Base-by-base conservation (phyloP, 2,888 invertebrate genomes). In the Drosophila anomelani region DNA sequence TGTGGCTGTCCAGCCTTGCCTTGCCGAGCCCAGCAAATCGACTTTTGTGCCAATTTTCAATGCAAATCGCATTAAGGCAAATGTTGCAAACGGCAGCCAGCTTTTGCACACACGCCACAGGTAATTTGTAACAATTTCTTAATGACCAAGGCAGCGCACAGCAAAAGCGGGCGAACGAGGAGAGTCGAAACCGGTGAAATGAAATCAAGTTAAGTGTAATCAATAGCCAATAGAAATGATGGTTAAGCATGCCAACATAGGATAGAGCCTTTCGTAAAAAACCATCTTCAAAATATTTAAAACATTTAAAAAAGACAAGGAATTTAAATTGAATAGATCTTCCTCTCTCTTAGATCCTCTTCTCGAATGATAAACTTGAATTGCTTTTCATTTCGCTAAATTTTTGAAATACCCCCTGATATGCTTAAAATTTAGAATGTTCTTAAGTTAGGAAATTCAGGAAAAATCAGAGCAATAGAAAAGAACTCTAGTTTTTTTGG, bases 51-150 rank as follows among this genome's bases (percentile, higher is more conserved):
- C 87, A 76, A 77, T 84, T 84, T 73, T 76, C 81, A 88, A 84
- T 86, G 87, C 88, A 84, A 88, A 86, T 88, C 84, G 84, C 88
- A 88, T 88, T 84, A 88, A 63, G 79, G 54, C 70, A 86, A 86
- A 75, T 82, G 78, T 83, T 76, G 69, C 79, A 81, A 78, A 66
- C 72, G 64, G 55, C 78, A 62, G 64, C 61, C 61, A 61, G 44
- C 55, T 39, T 61, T 70, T 67, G 59, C 54, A 62, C 81, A 74
- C 68, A 78, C 81, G 63, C 71, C 81, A 73, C 51, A 71, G 53
- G 69, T 67, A 76, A 86, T 80, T 86, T 86, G 64, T 70, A 73
- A 78, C 78, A 67, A 80, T 79, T 81, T 76, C 72, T 61, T 67
- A 80, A 79, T 70, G 76, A 61, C 63, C 69, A 69, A 32, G 44